Evolutionary conservation across 2,888 invertebrate genomes (phyloP).

Genomic region (Chymomyza fuscimana): DNA sequence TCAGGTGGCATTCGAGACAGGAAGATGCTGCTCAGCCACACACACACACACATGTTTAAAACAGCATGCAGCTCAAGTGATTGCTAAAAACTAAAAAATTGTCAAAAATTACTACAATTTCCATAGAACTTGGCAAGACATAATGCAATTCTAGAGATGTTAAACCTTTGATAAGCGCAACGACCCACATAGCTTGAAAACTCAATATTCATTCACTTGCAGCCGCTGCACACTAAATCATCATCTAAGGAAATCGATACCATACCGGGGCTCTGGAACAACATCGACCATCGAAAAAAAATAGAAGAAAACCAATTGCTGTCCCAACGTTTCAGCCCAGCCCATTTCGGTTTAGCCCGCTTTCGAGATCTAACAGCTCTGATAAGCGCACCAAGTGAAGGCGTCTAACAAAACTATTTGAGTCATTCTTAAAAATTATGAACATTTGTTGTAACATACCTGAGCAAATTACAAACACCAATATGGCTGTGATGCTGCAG

Average conservation of each 20-base stretch:
- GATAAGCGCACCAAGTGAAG: slow-evolving; percentile 26
- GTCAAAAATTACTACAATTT: slow-evolving; percentile 38
- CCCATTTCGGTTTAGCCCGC: slow-evolving; percentile 21
- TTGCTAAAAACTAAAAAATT: slow-evolving; percentile 39
- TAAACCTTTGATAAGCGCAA: slow-evolving; percentile 21
- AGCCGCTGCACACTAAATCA: slow-evolving; percentile 40
- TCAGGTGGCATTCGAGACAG: slow-evolving; percentile 43
- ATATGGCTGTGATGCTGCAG: slow-evolving; percentile 40
- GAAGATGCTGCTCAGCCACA: slow-evolving; percentile 34
- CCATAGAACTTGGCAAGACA: slow-evolving; percentile 61
- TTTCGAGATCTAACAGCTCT: slow-evolving; percentile 28
- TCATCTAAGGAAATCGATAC: slow-evolving; percentile 69
- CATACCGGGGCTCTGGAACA: slow-evolving; percentile 17
- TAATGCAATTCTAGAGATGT: slow-evolving; percentile 52
- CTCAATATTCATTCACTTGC: slow-evolving; percentile 56
- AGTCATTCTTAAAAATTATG: slow-evolving; percentile 74
- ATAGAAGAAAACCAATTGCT: not conserved
- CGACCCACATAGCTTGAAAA: slow-evolving; percentile 45
- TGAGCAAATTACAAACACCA: slow-evolving; percentile 60
- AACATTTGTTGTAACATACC: slow-evolving; percentile 70
- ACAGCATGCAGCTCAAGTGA: not conserved
- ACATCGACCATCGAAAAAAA: slow-evolving; percentile 32
- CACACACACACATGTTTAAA: slow-evolving; percentile 5
- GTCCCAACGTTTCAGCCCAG: not conserved
- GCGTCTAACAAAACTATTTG: slow-evolving; percentile 36